Conservation (phyloP, 2,797 vertebrate species). For the Pipistrellus pygmaeus region DNA sequence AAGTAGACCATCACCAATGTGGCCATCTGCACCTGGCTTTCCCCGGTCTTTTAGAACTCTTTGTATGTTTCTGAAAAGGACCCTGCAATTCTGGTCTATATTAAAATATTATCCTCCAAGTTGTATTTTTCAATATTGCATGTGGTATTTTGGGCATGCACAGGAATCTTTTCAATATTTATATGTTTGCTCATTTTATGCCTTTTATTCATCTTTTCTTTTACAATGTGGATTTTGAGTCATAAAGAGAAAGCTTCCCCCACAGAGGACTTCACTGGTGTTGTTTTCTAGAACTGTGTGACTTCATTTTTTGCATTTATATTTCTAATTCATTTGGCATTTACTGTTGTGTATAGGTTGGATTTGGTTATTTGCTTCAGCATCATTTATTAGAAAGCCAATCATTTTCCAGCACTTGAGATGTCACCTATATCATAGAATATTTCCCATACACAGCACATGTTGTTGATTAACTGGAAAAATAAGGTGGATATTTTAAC, state of each 20-base stretch:
- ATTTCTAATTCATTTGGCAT: neutral
- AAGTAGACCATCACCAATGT: fast-evolving
- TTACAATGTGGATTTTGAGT: neutral
- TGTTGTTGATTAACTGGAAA: neutral
- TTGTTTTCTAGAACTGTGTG: fast-evolving
- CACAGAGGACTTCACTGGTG: neutral
- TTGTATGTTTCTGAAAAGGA: neutral
- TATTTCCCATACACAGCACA: no score
- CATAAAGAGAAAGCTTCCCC: neutral
- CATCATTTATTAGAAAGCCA: neutral
- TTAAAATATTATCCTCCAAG: neutral
- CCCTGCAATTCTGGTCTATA: neutral
- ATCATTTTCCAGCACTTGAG: neutral
- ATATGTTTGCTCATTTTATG: no score
- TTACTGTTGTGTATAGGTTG: neutral
- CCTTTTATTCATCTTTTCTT: neutral
- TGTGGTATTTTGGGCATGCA: fast-evolving
- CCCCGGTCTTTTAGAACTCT: neutral
- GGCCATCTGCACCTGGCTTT: neutral
- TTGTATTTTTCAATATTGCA: neutral
- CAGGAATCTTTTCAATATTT: neutral
- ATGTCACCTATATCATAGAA: neutral
- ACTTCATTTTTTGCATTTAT: no score
- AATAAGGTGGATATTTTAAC: neutral
- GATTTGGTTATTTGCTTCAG: neutral